Base-by-base conservation (phyloP, 2,797 vertebrate genomes). In the Xenopus petersii region DNA sequence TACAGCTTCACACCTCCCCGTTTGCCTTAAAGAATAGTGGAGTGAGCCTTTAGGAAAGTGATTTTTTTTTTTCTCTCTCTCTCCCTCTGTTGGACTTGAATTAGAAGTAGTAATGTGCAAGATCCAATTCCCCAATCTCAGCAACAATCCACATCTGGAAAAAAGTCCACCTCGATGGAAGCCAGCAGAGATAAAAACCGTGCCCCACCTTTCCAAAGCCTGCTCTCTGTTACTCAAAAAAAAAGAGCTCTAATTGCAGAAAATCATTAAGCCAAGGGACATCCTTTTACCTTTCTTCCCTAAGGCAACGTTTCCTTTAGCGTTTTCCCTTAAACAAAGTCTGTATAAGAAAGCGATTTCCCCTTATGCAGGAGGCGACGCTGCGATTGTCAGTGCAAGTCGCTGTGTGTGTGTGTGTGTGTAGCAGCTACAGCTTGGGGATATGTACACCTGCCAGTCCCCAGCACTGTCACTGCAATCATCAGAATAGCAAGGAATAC, bases 251-350 rank as follows among this genome's bases (percentile, higher is more conserved):
- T 49, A 10, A 36, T 5, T 13, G 15, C 49, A 51, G 2, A 12
- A 51, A 51, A 51, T 2, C 2, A 30, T 30, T 82, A 87, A 64
- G 84, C 85, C 82, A 84, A 83, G 79, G 82, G 82, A 79, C 84
- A 80, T 82, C 72, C 72, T 61, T 67, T 65, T 64, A 79, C 76
- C 75, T 10, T 81, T 36, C n/a, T 59, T 56, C 58, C 73, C 47
- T 70, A 59, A 36, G 17, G 69, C 76, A 72, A 67, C 61, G 61
- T 49, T 79, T 61, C 65, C 26, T 33, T 73, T 66, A 30, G 67
- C 66, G 75, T 77, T 72, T 84, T 77, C 84, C 81, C 81, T 69
- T 85, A 80, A 42, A 82, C 81, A 80, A 86, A 84, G 80, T 85
- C 85, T 74, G 65, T 46, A 42, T 42, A 42, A 42, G 36, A 42